These are phyloP conservation scores for Matsumurasca onukii DNA, from an alignment of 1,140 invertebrate genomes.

Conservation along the genomic window DNA sequence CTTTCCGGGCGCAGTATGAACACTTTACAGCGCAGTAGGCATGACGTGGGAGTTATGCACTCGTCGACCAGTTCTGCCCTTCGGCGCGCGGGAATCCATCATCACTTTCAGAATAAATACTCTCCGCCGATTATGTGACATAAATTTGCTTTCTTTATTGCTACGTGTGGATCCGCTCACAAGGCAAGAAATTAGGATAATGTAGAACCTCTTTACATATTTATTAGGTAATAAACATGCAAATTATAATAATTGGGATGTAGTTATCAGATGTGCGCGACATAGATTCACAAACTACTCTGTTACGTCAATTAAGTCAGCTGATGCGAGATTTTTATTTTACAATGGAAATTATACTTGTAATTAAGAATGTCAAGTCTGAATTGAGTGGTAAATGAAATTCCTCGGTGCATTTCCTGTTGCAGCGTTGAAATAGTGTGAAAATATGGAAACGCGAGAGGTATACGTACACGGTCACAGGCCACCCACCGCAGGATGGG, in stretches of 20 bases:
- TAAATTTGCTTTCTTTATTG: slow-evolving; percentile 24
- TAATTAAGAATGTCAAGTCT: too few species aligned
- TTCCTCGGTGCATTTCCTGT: too few species aligned
- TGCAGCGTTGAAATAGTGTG: too few species aligned
- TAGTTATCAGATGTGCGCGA: background rate
- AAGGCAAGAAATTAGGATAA: slow-evolving; percentile 8
- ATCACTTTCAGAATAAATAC: background rate
- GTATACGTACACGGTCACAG: too few species aligned
- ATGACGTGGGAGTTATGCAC: background rate
- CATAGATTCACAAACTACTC: too few species aligned
- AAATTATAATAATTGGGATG: slow-evolving; percentile 17
- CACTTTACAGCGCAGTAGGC: too few species aligned
- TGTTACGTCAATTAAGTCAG: too few species aligned
- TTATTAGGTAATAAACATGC: slow-evolving; percentile 25
- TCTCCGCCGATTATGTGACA: slow-evolving; percentile 1
- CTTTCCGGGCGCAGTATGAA: slow-evolving; percentile 1
- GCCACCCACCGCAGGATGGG: too few species aligned
- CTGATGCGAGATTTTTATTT: too few species aligned
- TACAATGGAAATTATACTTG: too few species aligned
- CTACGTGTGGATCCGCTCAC: background rate
- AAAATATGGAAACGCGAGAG: too few species aligned
- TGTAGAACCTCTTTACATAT: slow-evolving; percentile 13
- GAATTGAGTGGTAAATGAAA: too few species aligned
- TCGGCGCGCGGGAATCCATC: background rate
- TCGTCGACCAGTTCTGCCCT: background rate